Base-by-base conservation (phyloP, 23 tunicate genomes). In the Trididemnum clinides region DNA sequence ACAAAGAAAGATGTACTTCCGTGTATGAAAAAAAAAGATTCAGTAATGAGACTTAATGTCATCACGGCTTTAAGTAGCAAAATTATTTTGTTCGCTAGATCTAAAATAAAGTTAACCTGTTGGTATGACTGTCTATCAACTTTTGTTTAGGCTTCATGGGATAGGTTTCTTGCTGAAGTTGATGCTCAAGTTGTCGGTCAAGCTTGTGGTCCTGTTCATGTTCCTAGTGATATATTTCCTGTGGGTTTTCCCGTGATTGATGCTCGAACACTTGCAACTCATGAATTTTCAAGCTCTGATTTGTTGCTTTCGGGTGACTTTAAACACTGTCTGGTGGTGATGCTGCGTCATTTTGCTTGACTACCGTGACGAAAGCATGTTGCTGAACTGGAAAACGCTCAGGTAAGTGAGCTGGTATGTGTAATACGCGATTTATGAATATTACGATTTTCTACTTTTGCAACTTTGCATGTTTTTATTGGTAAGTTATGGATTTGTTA, bases 331-430 rank as follows among this genome's bases (percentile, higher is more conserved):
- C 58, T 69, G 0, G 78, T 92, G 19, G 78, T 92, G 33, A 51
- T 92, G 38, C 36, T 92, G 32, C 58, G 97, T 7, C 97, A 92
- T 57, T 87, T 92, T 57, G 97, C 97, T 51, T 92, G 97, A 92
- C 91, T 92, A 1, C 97, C 97, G 27, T 92, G 97, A 92, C 97
- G 97, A 65, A 90, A 87, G 36, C 97, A 92, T 37, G 88, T 83
- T 26, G 33, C 33, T 27, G 84, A 78, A 49, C 72, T 92, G 33
- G 83, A 92, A 64, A 63, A 26, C 25, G 33, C 50, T 0, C 32
- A 64, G 76, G 91, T 87, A 51, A 57, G 62, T 4, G 54, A 44
- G 15, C 12, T 15, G 15, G 10, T 7, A 44, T 7, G 54, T 44
- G 54, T 44, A 7, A 44, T 44, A 44, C n/a, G n/a, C n/a, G n/a